A percentile compares a stretch with the other conserved stretches of the same genome.
Evolutionary conservation across 2,888 invertebrate genomes (phyloP).

Genomic region (Herminia tarsipennalis): DNA sequence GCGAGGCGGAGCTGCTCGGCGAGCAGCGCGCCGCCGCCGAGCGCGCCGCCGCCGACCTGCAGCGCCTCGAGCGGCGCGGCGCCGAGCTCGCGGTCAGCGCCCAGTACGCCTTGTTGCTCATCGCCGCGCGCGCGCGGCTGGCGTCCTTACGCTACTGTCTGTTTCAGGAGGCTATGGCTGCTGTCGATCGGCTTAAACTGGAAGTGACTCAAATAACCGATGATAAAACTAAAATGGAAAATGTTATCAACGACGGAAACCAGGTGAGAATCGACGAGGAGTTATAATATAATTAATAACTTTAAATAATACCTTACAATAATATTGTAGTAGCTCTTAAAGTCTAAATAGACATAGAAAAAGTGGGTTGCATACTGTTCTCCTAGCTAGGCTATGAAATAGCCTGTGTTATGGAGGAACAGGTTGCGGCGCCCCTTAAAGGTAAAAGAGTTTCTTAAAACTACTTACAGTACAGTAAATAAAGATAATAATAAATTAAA

Average conservation of each 20-base stretch:
- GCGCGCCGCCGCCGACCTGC: not conserved
- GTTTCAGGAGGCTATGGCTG: not conserved
- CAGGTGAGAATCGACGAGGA: slow-evolving; percentile 11
- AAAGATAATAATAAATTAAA: no score
- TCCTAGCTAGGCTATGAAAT: no score
- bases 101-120: no score
- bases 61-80: not conserved
- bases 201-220: not conserved
- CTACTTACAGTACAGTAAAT: no score
- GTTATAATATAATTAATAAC: no score
- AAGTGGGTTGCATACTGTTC: no score
- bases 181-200: not conserved
- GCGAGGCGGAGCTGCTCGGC: not conserved
- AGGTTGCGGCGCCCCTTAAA: no score
- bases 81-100: not conserved
- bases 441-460: no score
- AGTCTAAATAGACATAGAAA: no score
- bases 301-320: no score
- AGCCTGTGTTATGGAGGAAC: no score
- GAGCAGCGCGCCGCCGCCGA: not conserved
- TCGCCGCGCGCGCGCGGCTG: not conserved
- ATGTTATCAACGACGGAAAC: slow-evolving; percentile 13
- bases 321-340: no score
- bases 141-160: not conserved
- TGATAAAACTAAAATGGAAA: slow-evolving; percentile 3